Percentiles rank a stretch among this genome's conserved stretches.
phyloP scores from a whole-genome alignment of 2,888 invertebrate species.

The Ophion slaviceki region DNA sequence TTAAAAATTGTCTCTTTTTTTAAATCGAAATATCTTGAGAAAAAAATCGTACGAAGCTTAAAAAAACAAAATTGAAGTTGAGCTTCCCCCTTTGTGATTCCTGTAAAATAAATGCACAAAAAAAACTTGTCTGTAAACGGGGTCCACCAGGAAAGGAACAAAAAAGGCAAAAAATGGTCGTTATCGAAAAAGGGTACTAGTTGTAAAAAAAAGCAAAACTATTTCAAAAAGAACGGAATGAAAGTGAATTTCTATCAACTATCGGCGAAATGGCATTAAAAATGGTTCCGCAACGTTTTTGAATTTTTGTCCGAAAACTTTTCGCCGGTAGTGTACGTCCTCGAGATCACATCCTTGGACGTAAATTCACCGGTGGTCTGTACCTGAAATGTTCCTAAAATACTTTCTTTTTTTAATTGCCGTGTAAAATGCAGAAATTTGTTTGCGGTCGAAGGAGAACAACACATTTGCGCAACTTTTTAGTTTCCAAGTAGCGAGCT shows the following conservation, averaged over 20 bases:
- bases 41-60: too few relatives aligned
- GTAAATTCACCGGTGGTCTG: conserved; percentile 37
- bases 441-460: conserved; percentile 59
- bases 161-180: too few relatives aligned
- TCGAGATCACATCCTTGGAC: conserved; percentile 36
- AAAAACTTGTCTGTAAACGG: too few relatives aligned
- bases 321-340: conserved; percentile 33
- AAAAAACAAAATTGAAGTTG: too few relatives aligned
- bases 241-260: too few relatives aligned
- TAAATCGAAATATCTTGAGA: too few relatives aligned
- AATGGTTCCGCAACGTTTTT: too few relatives aligned
- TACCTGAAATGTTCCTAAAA: background rate
- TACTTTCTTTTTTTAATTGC: background rate
- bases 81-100: too few relatives aligned
- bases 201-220: conserved; percentile 18
- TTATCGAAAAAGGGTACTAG: background rate
- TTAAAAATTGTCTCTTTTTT: too few relatives aligned
- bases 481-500: conserved; percentile 40
- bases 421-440: conserved; percentile 59
- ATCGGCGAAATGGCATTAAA: too few relatives aligned
- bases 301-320: background rate
- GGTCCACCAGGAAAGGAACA: too few relatives aligned
- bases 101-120: too few relatives aligned
- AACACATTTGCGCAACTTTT: conserved; percentile 53
- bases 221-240: background rate